phyloP scores from a whole-genome alignment of 2,113 vertebrate genomes.

The Engraulis encrasicolus region DNA sequence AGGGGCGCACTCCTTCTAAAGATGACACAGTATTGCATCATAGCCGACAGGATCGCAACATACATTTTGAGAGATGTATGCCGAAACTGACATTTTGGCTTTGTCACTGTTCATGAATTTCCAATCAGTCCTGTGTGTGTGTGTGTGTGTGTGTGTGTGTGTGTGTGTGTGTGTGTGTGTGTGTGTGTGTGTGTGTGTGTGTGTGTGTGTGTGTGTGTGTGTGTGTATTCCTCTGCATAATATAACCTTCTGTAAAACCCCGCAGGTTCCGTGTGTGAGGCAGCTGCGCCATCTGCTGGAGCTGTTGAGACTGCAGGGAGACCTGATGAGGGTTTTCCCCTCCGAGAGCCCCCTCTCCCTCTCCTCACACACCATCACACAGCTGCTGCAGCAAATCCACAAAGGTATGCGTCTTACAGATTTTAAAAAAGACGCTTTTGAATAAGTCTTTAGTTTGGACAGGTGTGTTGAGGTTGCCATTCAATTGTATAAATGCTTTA shows the following conservation, averaged over 20 bases:
- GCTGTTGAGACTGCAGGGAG: constrained; percentile 66
- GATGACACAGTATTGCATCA: too few species aligned
- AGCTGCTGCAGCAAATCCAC: constrained; percentile 53
- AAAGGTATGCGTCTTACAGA: not conserved
- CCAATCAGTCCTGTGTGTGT: too few species aligned
- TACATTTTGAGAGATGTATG: not conserved
- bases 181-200: not conserved
- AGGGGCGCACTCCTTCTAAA: too few species aligned
- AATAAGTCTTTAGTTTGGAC: too few species aligned
- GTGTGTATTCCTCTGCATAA: not conserved
- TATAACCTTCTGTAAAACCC: not conserved
- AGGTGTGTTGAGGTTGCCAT: too few species aligned
- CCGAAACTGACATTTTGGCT: too few species aligned
- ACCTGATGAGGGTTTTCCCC: constrained; percentile 64
- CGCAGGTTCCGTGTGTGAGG: constrained; percentile 62
- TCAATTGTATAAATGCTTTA: too few species aligned
- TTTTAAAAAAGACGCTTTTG: too few species aligned
- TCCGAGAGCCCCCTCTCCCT: constrained; percentile 36
- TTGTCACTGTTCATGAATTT: too few species aligned
- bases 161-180: too few species aligned
- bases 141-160: not conserved
- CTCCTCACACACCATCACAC: constrained; percentile 38
- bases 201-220: constrained; percentile 18
- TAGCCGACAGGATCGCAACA: not conserved
- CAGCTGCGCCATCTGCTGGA: constrained; percentile 68